phyloP scores from a whole-genome alignment of 2,797 vertebrate genomes.

The Sardinella longiceps region DNA sequence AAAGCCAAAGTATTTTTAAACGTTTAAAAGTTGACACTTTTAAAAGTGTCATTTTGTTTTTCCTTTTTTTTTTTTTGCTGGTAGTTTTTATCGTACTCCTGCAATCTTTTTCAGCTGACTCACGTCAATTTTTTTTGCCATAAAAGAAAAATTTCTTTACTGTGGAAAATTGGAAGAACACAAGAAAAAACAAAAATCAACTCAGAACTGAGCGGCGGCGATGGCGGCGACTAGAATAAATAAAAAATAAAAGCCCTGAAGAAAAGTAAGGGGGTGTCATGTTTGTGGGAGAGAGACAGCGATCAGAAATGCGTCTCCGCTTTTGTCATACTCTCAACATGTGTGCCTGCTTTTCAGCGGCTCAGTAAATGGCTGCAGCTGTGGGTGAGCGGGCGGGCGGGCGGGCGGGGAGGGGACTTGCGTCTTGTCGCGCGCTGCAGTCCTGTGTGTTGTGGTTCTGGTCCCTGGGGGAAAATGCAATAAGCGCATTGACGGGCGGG shows the following conservation, averaged over 20 bases:
- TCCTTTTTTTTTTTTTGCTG: conserved; percentile 6
- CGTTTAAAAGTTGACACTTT: conserved; percentile 15
- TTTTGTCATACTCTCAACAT: conserved; percentile 45
- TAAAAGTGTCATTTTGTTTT: conserved; percentile 52
- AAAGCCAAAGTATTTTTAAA: conserved; percentile 49
- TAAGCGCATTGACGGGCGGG: conserved; percentile 46
- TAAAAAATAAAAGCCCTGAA: conserved; percentile 9
- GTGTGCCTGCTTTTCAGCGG: conserved; percentile 41
- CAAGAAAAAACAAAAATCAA: conserved; percentile 49
- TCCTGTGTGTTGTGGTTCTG: conserved; percentile 6
- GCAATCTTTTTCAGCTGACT: not conserved
- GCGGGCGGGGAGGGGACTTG: conserved; percentile 29
- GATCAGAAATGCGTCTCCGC: conserved; percentile 45
- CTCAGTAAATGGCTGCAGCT: conserved; percentile 49
- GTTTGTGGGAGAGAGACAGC: not conserved
- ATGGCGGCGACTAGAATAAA: no score
- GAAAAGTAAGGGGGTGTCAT: conserved; percentile 32
- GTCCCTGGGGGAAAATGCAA: conserved; percentile 29
- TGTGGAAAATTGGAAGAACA: conserved; percentile 43
- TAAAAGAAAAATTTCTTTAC: not conserved
- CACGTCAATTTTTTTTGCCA: not conserved
- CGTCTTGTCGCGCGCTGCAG: not conserved
- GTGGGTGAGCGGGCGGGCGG: conserved; percentile 43
- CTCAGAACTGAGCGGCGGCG: conserved; percentile 47
- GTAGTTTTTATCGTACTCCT: not conserved